Percentiles rank a stretch among this genome's conserved stretches.
Evolutionary conservation across 2,797 vertebrate species (phyloP).

Genomic region (Limosa lapponica): DNA sequence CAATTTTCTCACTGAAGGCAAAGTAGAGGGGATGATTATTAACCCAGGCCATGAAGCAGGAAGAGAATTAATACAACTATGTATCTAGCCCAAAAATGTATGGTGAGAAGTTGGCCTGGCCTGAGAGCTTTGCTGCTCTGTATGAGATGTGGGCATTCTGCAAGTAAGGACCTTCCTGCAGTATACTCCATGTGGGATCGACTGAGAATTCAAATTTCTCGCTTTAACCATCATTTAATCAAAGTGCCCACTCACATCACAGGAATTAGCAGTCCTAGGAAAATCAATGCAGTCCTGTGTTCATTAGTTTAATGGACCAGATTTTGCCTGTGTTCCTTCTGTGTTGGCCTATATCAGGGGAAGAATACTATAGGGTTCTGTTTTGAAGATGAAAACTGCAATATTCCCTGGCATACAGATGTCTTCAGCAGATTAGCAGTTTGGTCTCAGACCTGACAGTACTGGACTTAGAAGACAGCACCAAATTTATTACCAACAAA

Average conservation of each 20-base stretch:
- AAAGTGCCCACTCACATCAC: not conserved
- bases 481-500: not conserved
- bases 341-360: not conserved
- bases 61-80: not conserved
- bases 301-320: not conserved
- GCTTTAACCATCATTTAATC: not conserved
- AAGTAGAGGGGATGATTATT: not conserved
- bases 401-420: not conserved
- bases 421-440: not conserved
- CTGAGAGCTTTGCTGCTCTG: not conserved
- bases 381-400: not conserved
- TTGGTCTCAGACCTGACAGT: not conserved
- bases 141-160: not conserved
- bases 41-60: not conserved
- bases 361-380: not conserved
- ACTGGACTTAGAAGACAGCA: not conserved
- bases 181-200: not conserved
- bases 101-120: not conserved
- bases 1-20: not conserved
- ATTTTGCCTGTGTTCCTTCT: not conserved
- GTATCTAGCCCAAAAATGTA: not conserved
- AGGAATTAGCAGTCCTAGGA: not conserved
- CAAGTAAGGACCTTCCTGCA: not conserved
- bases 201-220: not conserved
- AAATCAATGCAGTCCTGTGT: not conserved